Evolutionary conservation across 1,140 invertebrate genomes (phyloP).

Genomic region (Oryzaephilus surinamensis): DNA sequence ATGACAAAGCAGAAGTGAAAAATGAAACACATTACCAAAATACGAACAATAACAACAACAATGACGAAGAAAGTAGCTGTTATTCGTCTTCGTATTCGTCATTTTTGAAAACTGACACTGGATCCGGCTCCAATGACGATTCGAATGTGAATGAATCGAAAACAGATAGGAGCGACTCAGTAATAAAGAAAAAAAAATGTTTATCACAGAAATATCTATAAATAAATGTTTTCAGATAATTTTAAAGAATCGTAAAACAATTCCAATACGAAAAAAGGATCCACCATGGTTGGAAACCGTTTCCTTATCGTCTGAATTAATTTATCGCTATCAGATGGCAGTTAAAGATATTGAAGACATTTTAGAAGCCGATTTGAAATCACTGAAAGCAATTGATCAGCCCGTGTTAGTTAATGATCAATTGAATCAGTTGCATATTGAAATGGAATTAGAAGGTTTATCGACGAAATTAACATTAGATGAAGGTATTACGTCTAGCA

Average conservation of each 20-base stretch:
- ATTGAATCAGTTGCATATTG: slow-evolving; percentile 56
- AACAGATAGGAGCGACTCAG: background rate
- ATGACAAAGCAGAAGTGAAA: background rate
- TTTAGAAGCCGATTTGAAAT: slow-evolving; percentile 48
- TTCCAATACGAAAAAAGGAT: slow-evolving; percentile 38
- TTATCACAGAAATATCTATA: background rate
- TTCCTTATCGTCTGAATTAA: slow-evolving; percentile 50
- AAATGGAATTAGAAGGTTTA: slow-evolving; percentile 54
- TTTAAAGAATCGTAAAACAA: slow-evolving; percentile 16
- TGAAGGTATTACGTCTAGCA: slow-evolving; percentile 50
- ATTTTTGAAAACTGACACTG: slow-evolving; percentile 42
- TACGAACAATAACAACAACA: slow-evolving; percentile 5
- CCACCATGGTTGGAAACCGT: slow-evolving; percentile 56
- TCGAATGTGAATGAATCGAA: slow-evolving; percentile 13
- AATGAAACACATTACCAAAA: background rate
- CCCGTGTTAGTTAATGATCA: slow-evolving; percentile 62
- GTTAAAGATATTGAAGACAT: slow-evolving; percentile 51
- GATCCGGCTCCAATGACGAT: slow-evolving; percentile 33
- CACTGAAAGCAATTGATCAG: slow-evolving; percentile 47
- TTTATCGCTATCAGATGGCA: slow-evolving; percentile 56
- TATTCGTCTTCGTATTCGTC: slow-evolving; percentile 46
- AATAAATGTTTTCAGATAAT: background rate
- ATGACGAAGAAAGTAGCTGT: slow-evolving; percentile 39
- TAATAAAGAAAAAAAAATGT: background rate
- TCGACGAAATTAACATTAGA: slow-evolving; percentile 47